Base-by-base conservation (phyloP, 2,797 vertebrate genomes). In the Danio aesculapii region DNA sequence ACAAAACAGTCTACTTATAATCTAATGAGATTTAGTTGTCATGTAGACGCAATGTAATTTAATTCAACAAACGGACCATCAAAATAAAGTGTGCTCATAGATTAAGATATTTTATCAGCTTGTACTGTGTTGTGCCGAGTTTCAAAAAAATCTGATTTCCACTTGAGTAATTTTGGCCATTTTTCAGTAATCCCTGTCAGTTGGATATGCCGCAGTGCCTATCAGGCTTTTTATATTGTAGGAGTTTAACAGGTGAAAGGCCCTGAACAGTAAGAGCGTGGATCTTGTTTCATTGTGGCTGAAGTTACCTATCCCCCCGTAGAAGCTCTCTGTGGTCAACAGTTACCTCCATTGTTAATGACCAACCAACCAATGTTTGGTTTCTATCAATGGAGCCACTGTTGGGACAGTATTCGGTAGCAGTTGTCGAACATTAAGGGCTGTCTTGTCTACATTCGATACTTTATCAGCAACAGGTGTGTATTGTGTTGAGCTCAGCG, bases 351-450 rank as follows among this genome's bases (percentile, higher is more conserved):
- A 82, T 79, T 79, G 70, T 78, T 77, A 62, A 75, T 79, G 66
- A 67, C 19, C 21, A 66, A 21, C 61, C 64, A 81, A 68, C 8
- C 21, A 47, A 2, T 72, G 49, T 71, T 50, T 59, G 67, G 39
- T 46, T 10, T 69, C 13, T 55, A 17, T 87, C 84, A 85, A 82
- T 82, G 84, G 79, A 63, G 46, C 57, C 58, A 77, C 75, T 87
- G 81, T 83, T 87, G 30, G 50, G 62, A 47, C 44, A 84, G 79
- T 77, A 77, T 82, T 84, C 50, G 61, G 67, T 66, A 76, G 77
- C 76, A 61, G 70, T 53, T 77, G 61, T 67, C 43, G 16, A 72
- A 63, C 72, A 67, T 75, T 70, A 50, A 75, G 55, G 64, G 44
- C 75, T 79, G 52, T 79, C 62, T 63, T 81, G 66, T 71, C 71